Evolutionary conservation across 2,113 vertebrate species (phyloP), one percentile per base, ranked within the genome.

Genomic region (Elephas maximus): DNA sequence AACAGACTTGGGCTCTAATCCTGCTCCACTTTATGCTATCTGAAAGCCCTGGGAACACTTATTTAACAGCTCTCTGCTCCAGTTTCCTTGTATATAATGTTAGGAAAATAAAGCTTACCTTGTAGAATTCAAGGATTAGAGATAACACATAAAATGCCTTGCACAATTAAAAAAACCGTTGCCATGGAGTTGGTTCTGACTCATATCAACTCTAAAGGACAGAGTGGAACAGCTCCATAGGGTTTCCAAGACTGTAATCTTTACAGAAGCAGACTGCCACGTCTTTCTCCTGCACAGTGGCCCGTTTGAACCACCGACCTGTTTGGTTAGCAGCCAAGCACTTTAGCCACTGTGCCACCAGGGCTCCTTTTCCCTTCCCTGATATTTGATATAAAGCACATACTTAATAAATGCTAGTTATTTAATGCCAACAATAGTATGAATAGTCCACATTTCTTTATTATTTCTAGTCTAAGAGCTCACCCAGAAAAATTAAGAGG

Each of bases 391-490:
- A 60, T 23, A 83, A 37, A n/a, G 0, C 71, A 28, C 28, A 11
- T 77, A 65, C 24, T 45, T 90, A 60, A 63, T 21, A 85, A 90
- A 67, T n/a, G 5, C 28, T 60, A 65, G 21, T 67, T 96, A 85
- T 96, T 96, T 88, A 77, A 77, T 85, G 15, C 3, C 63, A 77
- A 26, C 30, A 91, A 84, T 88, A 71, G 88, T 15, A 37, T 20
- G 53, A 73, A 93, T 44, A 62, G 33, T 84, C 71, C 44, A 3
- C 1, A 45, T 88, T 91, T 87, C 44, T 6, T 71, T 84, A 60
- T 84, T 79, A 62, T 85, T 95, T 90, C 60, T 88, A 53, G 18
- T 94, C 83, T 87, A 93, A 95, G 23, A 79, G 30, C 21, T 80
- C 24, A 88, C n/a, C 26, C 15, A 90, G 76, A 97, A 57, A 94